Conservation (phyloP, 2,797 vertebrate genomes). For the Acomys russatus region DNA sequence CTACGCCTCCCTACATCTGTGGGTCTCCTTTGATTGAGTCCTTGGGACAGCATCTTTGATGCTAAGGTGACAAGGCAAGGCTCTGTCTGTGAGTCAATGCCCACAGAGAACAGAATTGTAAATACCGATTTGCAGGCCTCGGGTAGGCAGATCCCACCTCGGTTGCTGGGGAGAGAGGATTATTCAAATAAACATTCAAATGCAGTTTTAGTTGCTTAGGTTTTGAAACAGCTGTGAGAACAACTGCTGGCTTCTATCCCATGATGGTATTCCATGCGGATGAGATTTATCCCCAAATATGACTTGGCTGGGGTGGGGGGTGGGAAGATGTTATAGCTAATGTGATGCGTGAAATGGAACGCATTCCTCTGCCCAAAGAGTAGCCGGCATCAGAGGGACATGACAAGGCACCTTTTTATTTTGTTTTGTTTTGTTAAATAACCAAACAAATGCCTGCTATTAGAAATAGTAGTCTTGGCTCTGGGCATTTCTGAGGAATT, state of each 20-base stretch:
- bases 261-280: conserved; percentile 1
- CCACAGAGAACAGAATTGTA: not conserved
- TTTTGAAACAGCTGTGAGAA: conserved; percentile 67
- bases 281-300: conserved; percentile 56
- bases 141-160: not conserved
- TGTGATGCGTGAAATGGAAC: not conserved
- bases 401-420: conserved; percentile 46
- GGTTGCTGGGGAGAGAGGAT: not conserved
- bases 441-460: conserved; percentile 81
- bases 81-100: not conserved
- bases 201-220: conserved; percentile 2
- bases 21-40: conserved; percentile 37
- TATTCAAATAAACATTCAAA: conserved; percentile 12
- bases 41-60: not conserved
- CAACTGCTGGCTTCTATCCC: not conserved
- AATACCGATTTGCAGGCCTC: not conserved
- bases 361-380: not conserved
- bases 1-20: not conserved
- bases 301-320: not conserved
- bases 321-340: not conserved
- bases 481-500: conserved; percentile 77
- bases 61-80: not conserved
- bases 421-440: conserved; percentile 82
- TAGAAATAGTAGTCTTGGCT: conserved; percentile 76
- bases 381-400: conserved; percentile 35